These are phyloP conservation scores for Pygoscelis antarcticus DNA, from an alignment of 2,113 vertebrate species.

Conservation along the genomic window DNA sequence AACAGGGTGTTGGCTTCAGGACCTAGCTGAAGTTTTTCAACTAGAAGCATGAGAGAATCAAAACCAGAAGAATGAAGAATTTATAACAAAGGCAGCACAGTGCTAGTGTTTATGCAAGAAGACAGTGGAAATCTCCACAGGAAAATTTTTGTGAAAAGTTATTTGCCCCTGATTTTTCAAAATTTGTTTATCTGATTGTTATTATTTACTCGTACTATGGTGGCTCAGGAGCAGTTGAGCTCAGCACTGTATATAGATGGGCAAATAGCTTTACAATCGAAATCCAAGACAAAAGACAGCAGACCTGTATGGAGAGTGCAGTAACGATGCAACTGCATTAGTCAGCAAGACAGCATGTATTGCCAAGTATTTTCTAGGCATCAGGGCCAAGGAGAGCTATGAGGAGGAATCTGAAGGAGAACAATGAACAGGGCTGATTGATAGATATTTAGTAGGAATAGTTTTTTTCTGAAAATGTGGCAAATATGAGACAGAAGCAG, in stretches of 20 bases:
- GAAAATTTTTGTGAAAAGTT: background rate
- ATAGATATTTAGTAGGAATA: background rate
- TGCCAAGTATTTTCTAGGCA: slow-evolving; percentile 47
- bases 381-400: background rate
- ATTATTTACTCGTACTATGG: background rate
- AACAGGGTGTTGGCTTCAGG: background rate
- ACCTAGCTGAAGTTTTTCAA: background rate
- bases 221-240: background rate
- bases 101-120: background rate
- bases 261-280: background rate
- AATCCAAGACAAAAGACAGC: background rate
- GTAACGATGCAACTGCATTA: background rate
- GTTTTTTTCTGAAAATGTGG: background rate
- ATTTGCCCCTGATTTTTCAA: background rate
- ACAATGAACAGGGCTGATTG: background rate
- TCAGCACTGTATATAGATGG: background rate
- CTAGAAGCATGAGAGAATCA: background rate
- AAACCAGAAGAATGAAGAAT: slow-evolving; percentile 17
- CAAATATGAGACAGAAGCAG: background rate
- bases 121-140: background rate
- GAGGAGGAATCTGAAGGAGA: slow-evolving; percentile 4
- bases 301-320: background rate
- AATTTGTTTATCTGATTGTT: background rate
- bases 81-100: background rate
- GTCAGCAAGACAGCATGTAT: background rate